These are phyloP conservation scores for Aviceda subcristata DNA, from an alignment of 2,113 vertebrate genomes.

Conservation along the genomic window DNA sequence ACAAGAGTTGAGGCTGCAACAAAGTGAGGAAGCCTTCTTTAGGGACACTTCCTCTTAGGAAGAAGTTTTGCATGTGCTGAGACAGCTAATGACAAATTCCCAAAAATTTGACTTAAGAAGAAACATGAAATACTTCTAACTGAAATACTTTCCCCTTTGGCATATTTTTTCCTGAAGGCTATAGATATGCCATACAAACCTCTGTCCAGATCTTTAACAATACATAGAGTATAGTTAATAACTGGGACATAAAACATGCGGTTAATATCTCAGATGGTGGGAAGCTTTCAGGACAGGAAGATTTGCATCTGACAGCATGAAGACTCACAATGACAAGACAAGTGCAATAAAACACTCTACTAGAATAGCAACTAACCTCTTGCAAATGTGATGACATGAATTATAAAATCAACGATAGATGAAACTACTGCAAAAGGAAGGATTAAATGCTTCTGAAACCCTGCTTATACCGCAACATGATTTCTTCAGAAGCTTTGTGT, in stretches of 20 bases:
- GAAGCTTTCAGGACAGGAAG: not conserved
- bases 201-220: not conserved
- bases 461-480: not conserved
- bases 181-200: not conserved
- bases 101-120: not conserved
- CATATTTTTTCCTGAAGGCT: not conserved
- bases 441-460: not conserved
- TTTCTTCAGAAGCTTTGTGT: not conserved
- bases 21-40: not conserved
- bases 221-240: not conserved
- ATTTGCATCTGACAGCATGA: not conserved
- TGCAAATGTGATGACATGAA: not conserved
- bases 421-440: not conserved
- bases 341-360: not conserved
- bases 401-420: not conserved
- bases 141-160: not conserved
- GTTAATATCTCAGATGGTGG: not conserved
- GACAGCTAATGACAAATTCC: not conserved
- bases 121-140: not conserved
- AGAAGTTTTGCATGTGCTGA: not conserved
- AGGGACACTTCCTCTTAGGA: not conserved
- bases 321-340: not conserved
- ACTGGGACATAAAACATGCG: not conserved
- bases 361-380: not conserved
- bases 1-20: not conserved